Percentiles rank a stretch among this genome's conserved stretches.
These are phyloP conservation scores for Rhinella marina DNA, from an alignment of 2,797 vertebrate species.

Conservation along the genomic window DNA sequence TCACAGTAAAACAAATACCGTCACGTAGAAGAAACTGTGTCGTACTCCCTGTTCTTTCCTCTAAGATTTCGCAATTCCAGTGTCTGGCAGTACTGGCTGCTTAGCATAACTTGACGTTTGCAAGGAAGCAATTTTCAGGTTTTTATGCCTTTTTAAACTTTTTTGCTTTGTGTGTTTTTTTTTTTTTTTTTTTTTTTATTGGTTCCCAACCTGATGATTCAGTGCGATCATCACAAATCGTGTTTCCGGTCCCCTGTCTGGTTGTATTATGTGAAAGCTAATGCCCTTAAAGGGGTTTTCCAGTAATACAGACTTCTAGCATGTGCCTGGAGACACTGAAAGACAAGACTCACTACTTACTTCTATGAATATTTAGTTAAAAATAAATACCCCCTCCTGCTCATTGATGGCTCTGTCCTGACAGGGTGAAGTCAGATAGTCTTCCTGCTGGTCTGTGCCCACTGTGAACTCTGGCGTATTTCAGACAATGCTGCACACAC, in stretches of 20 bases:
- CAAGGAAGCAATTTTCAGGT: not conserved
- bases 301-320: too few relatives aligned
- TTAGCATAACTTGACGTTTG: not conserved
- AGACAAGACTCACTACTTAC: too few relatives aligned
- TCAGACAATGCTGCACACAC: too few relatives aligned
- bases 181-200: not conserved
- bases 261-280: not conserved
- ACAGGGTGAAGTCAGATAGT: too few relatives aligned
- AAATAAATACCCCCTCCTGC: too few relatives aligned
- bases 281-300: not conserved
- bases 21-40: not conserved
- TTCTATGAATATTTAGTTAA: too few relatives aligned
- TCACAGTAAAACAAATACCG: not conserved
- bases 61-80: not conserved
- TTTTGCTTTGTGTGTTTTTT: too few relatives aligned
- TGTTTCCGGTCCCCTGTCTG: not conserved
- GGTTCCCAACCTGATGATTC: not conserved
- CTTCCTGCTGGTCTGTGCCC: too few relatives aligned
- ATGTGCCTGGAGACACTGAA: too few relatives aligned
- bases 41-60: slow-evolving; percentile 26
- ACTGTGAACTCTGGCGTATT: too few relatives aligned
- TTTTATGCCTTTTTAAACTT: not conserved
- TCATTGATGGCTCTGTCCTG: too few relatives aligned
- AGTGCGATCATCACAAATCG: not conserved
- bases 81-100: not conserved